Evolutionary conservation across 2,888 invertebrate genomes (phyloP).

Genomic region (Esperia sulphurella): DNA sequence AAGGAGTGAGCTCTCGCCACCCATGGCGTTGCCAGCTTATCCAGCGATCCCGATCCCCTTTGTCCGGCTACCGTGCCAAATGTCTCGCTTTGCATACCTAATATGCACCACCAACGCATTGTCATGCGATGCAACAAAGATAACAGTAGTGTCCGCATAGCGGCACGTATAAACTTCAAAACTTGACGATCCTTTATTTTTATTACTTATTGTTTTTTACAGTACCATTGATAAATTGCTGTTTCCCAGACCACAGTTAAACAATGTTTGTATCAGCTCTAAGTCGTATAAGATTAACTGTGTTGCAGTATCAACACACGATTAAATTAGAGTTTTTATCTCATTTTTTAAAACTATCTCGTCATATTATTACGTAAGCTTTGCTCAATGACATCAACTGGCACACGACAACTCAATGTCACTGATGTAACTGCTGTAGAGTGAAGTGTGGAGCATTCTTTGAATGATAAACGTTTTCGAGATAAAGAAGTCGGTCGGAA

Average conservation of each 20-base stretch:
- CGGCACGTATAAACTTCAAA: constrained; percentile 9
- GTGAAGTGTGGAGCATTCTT: constrained; percentile 19
- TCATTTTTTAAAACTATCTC: not conserved
- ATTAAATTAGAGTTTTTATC: not conserved
- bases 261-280: not conserved
- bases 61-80: constrained; percentile 60
- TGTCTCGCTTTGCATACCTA: constrained; percentile 57
- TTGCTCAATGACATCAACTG: not conserved
- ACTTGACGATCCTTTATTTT: not conserved
- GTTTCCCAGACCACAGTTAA: not conserved
- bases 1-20: constrained; percentile 39
- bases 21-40: constrained; percentile 59
- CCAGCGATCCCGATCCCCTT: constrained; percentile 52
- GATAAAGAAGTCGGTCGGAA: constrained; percentile 41
- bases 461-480: constrained; percentile 39
- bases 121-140: constrained; percentile 54
- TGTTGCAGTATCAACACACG: not conserved
- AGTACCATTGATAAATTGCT: not conserved
- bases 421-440: not conserved
- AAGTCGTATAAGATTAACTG: not conserved
- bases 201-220: not conserved
- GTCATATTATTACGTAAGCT: not conserved
- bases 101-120: constrained; percentile 38
- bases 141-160: constrained; percentile 41
- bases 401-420: not conserved